Percentiles rank a stretch among this genome's conserved stretches.
Conservation (phyloP, 2,113 vertebrate species). For the Perca schrenkii region DNA sequence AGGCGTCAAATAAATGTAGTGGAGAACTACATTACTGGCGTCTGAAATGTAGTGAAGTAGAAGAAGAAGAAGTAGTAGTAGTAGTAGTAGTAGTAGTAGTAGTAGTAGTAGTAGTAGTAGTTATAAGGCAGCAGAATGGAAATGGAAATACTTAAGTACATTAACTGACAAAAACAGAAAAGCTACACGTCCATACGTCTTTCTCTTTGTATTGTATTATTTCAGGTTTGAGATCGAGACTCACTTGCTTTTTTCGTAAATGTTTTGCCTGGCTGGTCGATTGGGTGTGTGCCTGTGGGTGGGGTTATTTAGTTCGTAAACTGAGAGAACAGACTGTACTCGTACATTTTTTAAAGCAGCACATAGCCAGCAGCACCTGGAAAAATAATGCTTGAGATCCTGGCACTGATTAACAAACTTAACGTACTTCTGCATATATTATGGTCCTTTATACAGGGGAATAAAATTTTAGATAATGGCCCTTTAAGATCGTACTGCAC, state of each 20-base stretch:
- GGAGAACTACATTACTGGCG: too few relatives aligned
- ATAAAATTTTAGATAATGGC: neutral
- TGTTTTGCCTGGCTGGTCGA: neutral
- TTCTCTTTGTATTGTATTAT: neutral
- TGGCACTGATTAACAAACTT: slow-evolving; percentile 12
- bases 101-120: too few relatives aligned
- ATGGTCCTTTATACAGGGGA: neutral
- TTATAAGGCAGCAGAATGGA: neutral
- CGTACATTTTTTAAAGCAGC: slow-evolving; percentile 6
- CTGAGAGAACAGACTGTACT: neutral
- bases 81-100: too few relatives aligned
- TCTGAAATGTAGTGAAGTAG: neutral
- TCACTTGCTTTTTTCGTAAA: neutral
- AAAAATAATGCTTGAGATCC: neutral
- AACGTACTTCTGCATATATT: neutral
- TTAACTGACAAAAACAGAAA: neutral
- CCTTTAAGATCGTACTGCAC: slow-evolving; percentile 8
- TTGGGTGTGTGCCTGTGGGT: slow-evolving; percentile 18
- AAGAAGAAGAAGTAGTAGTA: neutral
- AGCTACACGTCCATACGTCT: too few relatives aligned
- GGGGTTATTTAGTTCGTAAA: slow-evolving; percentile 13
- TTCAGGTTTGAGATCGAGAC: neutral
- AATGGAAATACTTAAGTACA: neutral
- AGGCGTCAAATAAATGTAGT: neutral
- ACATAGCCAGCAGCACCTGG: slow-evolving; percentile 6